Percentiles rank a stretch among this genome's conserved stretches.
Evolutionary conservation across 1,140 invertebrate genomes (phyloP).

Genomic region (Drosophila bocqueti): DNA sequence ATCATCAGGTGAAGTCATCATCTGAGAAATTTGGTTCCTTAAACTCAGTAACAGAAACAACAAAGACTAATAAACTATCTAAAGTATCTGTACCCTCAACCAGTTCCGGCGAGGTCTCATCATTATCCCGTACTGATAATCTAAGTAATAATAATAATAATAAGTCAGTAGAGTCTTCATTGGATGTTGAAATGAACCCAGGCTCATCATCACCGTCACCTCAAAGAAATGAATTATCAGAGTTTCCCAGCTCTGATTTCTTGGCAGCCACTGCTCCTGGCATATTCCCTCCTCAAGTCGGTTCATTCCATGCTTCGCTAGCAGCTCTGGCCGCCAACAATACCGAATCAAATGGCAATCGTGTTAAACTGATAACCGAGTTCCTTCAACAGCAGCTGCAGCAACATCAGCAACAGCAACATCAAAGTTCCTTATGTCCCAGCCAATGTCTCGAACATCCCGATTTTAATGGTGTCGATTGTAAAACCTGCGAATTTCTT

Average conservation of each 20-base stretch:
- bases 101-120: constrained; percentile 28
- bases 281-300: constrained; percentile 58
- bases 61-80: constrained; percentile 72
- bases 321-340: constrained; percentile 61
- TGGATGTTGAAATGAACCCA: constrained; percentile 22
- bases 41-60: constrained; percentile 72
- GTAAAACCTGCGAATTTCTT: constrained; percentile 78
- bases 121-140: constrained; percentile 78
- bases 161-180: constrained; percentile 57
- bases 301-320: constrained; percentile 76
- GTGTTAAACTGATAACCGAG: constrained; percentile 77
- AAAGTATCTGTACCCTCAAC: constrained; percentile 53
- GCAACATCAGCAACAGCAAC: constrained; percentile 59
- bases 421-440: constrained; percentile 64
- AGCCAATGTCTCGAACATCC: constrained; percentile 80
- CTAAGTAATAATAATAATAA: constrained; percentile 75
- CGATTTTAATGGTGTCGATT: constrained; percentile 74
- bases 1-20: constrained; percentile 38
- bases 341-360: constrained; percentile 63
- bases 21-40: constrained; percentile 75
- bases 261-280: constrained; percentile 35
- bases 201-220: constrained; percentile 15
- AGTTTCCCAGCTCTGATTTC: constrained; percentile 57
- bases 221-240: constrained; percentile 28
- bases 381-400: constrained; percentile 80